These are phyloP conservation scores for Globodera ellingtonae DNA, from an alignment of 1,140 invertebrate genomes.

Conservation along the genomic window DNA sequence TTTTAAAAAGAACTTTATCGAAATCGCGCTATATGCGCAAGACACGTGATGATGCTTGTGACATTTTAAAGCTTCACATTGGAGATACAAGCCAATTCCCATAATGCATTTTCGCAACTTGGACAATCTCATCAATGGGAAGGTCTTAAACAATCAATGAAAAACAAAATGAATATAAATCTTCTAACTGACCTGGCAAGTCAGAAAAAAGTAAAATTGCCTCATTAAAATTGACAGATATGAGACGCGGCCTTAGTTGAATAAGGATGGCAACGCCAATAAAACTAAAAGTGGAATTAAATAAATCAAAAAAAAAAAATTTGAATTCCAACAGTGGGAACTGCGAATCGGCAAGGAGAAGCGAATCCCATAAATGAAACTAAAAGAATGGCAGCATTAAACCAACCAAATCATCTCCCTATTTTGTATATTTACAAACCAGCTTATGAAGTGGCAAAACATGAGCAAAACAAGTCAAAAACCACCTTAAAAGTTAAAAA, in stretches of 20 bases:
- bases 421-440: background rate
- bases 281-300: slow-evolving; percentile 67
- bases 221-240: slow-evolving; percentile 56
- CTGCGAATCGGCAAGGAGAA: slow-evolving; percentile 86
- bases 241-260: slow-evolving; percentile 69
- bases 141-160: slow-evolving; percentile 31
- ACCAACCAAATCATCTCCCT: background rate
- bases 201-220: slow-evolving; percentile 62
- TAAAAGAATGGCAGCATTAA: slow-evolving; percentile 4
- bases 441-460: slow-evolving; percentile 94
- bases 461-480: slow-evolving; percentile 97
- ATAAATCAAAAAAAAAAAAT: slow-evolving; percentile 1
- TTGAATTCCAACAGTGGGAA: slow-evolving; percentile 75
- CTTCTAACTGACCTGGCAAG: slow-evolving; percentile 49
- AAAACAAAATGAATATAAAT: background rate
- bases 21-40: too few relatives aligned
- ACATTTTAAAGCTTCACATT: background rate
- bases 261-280: slow-evolving; percentile 89
- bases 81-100: background rate
- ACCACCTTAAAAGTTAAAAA: slow-evolving; percentile 73
- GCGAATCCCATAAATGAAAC: slow-evolving; percentile 94
- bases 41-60: too few relatives aligned
- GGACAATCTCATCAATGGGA: slow-evolving; percentile 37
- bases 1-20: too few relatives aligned
- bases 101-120: slow-evolving; percentile 23